Evolutionary conservation across 2,113 vertebrate species (phyloP).

Genomic region (Cinclus cinclus): DNA sequence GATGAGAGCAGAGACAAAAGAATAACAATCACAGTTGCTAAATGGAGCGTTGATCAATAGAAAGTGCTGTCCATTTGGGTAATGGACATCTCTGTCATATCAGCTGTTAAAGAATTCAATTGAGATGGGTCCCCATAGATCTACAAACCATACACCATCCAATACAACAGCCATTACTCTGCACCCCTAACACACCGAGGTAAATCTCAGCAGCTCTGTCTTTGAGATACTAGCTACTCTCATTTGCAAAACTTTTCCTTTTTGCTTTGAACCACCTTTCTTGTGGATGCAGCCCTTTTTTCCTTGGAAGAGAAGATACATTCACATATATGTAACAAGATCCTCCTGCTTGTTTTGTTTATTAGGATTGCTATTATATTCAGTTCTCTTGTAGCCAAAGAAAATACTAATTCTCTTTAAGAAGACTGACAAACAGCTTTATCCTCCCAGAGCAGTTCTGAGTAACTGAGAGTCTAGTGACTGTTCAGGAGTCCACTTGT

Average conservation of each 20-base stretch:
- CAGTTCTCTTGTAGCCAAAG: neutral
- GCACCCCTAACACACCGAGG: slow-evolving; percentile 42
- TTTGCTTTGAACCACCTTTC: slow-evolving; percentile 33
- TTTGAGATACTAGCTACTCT: slow-evolving; percentile 33
- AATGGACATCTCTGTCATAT: slow-evolving; percentile 88
- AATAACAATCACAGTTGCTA: slow-evolving; percentile 82
- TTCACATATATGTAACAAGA: neutral
- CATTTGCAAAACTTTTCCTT: slow-evolving; percentile 9
- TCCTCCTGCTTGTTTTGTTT: neutral
- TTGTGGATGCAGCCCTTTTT: neutral
- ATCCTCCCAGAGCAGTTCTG: neutral
- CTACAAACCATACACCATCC: slow-evolving; percentile 71
- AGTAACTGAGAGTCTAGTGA: neutral
- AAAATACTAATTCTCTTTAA: neutral
- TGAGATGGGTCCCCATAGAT: slow-evolving; percentile 81
- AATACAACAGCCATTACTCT: slow-evolving; percentile 57
- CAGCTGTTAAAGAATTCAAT: slow-evolving; percentile 79
- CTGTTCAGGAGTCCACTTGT: neutral
- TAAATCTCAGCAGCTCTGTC: slow-evolving; percentile 53
- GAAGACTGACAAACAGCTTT: neutral
- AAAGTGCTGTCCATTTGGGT: slow-evolving; percentile 91
- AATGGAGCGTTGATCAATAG: slow-evolving; percentile 86
- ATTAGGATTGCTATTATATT: neutral
- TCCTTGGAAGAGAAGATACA: neutral
- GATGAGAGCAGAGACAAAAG: slow-evolving; percentile 78